Percentiles rank a stretch among this genome's conserved stretches.
phyloP scores from a whole-genome alignment of 2,888 invertebrate species.

The Agrotis ipsilon region DNA sequence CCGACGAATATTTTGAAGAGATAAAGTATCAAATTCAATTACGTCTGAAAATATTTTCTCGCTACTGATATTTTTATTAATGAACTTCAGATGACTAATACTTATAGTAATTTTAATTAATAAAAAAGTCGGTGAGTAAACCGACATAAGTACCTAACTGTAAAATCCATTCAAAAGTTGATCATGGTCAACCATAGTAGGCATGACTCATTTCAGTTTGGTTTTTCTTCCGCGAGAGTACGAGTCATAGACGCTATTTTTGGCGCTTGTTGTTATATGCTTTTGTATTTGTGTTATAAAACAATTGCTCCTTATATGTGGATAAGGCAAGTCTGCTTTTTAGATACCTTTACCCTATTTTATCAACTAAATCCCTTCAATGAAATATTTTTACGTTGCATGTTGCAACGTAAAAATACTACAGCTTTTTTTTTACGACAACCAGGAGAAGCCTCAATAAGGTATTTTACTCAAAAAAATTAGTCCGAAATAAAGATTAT shows the following conservation, averaged over 20 bases:
- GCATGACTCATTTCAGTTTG: conserved; percentile 11
- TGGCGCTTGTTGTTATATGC: not conserved
- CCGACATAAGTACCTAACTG: conserved; percentile 11
- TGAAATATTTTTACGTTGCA: too few species aligned
- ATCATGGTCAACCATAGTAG: conserved; percentile 4
- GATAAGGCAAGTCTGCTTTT: not conserved
- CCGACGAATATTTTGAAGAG: conserved; percentile 13
- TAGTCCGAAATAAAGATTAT: too few species aligned
- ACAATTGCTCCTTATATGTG: not conserved
- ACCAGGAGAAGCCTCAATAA: too few species aligned
- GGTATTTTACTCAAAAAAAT: too few species aligned
- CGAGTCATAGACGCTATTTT: not conserved
- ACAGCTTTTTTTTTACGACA: too few species aligned
- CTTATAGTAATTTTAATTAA: conserved; percentile 15
- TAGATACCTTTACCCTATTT: not conserved
- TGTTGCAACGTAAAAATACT: too few species aligned
- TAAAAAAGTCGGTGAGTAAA: conserved; percentile 22
- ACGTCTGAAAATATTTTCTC: conserved; percentile 3
- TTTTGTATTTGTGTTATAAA: not conserved
- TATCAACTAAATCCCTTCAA: too few species aligned
- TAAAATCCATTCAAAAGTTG: conserved; percentile 11
- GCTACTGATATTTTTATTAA: not conserved
- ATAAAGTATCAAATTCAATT: conserved; percentile 26
- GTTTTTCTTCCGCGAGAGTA: conserved; percentile 14
- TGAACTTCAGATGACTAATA: conserved; percentile 25